Evolutionary conservation across 2,888 invertebrate genomes (phyloP).

Genomic region (Chaitophorus viminalis): DNA sequence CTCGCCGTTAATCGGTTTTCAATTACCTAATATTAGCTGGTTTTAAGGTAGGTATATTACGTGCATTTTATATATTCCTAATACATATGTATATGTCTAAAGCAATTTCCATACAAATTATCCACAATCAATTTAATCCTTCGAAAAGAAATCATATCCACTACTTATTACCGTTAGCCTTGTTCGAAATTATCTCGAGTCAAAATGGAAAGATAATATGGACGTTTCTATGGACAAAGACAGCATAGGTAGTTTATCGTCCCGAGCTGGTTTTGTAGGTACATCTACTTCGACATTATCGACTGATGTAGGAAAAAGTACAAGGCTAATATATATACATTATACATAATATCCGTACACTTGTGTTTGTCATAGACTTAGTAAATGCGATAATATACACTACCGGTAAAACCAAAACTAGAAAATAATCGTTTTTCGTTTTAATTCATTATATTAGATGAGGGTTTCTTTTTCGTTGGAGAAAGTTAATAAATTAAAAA

Average conservation of each 20-base stretch:
- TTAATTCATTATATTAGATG: neutral
- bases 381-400: neutral
- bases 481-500: conserved; percentile 42
- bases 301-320: neutral
- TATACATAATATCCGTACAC: no score
- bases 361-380: neutral
- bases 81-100: no score
- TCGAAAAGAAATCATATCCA: neutral
- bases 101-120: neutral
- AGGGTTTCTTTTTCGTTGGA: neutral
- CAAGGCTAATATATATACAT: no score
- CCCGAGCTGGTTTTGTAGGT: neutral
- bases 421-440: conserved; percentile 28
- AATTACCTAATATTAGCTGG: neutral
- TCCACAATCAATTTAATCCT: neutral
- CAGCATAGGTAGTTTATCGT: neutral
- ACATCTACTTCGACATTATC: neutral
- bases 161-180: conserved; percentile 4
- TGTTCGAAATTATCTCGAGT: neutral
- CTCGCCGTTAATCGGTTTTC: neutral
- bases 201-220: neutral
- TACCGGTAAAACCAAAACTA: conserved; percentile 10
- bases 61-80: no score
- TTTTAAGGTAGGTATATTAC: neutral
- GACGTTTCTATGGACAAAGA: neutral